Base-by-base conservation (phyloP, 2,797 vertebrate species). In the Paedocypris micromegethes region DNA sequence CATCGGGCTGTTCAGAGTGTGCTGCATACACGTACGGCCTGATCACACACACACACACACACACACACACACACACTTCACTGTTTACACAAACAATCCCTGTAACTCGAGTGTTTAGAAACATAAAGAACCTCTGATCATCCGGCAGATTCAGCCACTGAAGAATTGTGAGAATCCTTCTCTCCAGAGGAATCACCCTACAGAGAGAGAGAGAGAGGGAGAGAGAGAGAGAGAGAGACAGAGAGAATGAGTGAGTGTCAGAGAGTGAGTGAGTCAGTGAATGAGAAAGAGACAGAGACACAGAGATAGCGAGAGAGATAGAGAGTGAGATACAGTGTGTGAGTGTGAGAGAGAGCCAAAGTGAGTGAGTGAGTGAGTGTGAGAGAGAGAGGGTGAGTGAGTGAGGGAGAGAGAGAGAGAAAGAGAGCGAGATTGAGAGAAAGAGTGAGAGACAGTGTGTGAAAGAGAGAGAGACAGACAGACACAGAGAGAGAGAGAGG, bases 1-100 rank as follows among this genome's bases (percentile, higher is more conserved):
- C 85, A 77, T 99, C 96, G 0, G 96, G 96, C 80, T 99, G 95
- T 75, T 99, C 96, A 0, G 95, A 97, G 83, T 99, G 97, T 72
- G 96, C 92, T 6, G 94, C 96, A 50, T 92, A 99, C 43, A 96
- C 93, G 1, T 96, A 97, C 6, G 96, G 96, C 80, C 96, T 98
- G 79, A 2, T 3, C 55, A 55, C 44, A 72, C 47, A 77, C 54
- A 48, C 1, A 64, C 45, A 59, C 47, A 68, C 56, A n/a, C 43
- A 5, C 8, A 45, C 4, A 68, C 3, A n/a, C 6, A 7, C 39
- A 8, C 3, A 49, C 6, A 23, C 23, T 23, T 23, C 23, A 23
- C 23, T 23, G 23, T 23, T 23, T 23, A 23, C 23, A 23, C 23
- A 23, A 23, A 23, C 23, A 23, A 23, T 23, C 23, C 23, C 23